Conservation (phyloP, 2,888 invertebrate genomes). For the Axea sp. region DNA sequence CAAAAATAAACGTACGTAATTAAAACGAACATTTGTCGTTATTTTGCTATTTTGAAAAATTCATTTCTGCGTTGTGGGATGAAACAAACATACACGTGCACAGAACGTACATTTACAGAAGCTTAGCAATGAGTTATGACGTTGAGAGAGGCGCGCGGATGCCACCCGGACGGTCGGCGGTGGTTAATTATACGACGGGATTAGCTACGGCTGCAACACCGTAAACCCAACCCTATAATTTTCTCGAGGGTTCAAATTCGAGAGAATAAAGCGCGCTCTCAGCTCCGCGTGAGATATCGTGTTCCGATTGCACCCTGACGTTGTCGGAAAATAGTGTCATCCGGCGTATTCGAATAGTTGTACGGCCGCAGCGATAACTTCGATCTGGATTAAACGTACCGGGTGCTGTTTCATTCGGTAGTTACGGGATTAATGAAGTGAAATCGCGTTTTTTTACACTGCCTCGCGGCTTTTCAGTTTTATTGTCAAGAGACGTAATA, state of each 20-base stretch:
- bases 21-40: too few relatives aligned
- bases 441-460: background rate
- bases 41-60: background rate
- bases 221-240: constrained; percentile 75
- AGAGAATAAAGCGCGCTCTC: constrained; percentile 67
- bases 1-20: too few relatives aligned
- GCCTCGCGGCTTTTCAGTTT: background rate
- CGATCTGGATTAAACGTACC: constrained; percentile 46
- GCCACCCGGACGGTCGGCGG: constrained; percentile 70
- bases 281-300: constrained; percentile 64
- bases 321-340: constrained; percentile 55
- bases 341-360: constrained; percentile 37
- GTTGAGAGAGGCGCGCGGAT: constrained; percentile 60
- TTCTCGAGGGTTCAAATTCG: constrained; percentile 75
- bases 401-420: constrained; percentile 5
- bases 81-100: constrained; percentile 49
- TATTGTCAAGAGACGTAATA: background rate
- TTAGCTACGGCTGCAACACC: constrained; percentile 72
- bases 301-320: constrained; percentile 63
- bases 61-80: background rate
- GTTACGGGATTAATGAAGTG: constrained; percentile 19
- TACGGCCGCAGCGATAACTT: constrained; percentile 36
- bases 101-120: constrained; percentile 69
- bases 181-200: constrained; percentile 78
- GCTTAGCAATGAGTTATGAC: constrained; percentile 75